Evolutionary conservation across 2,888 invertebrate genomes (phyloP).

Genomic region (Ormyrus thymus): DNA sequence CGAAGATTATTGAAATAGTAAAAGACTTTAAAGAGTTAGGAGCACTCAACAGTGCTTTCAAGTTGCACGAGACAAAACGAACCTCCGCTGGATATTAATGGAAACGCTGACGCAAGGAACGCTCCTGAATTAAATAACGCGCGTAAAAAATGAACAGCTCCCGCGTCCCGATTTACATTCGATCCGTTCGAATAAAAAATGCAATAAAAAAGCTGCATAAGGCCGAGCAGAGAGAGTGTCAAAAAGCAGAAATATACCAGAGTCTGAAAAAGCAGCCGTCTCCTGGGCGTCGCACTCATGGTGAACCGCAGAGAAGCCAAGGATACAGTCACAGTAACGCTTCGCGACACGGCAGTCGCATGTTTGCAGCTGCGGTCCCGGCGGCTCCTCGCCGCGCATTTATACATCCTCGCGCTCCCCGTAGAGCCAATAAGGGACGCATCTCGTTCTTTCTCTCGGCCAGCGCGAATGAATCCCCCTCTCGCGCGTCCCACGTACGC

Average conservation of each 20-base stretch:
- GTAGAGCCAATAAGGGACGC: conserved; percentile 25
- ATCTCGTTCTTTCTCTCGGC: conserved; percentile 9
- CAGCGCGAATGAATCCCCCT: background rate
- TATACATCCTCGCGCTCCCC: conserved; percentile 26
- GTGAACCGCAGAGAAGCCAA: background rate
- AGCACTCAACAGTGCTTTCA: too few relatives aligned
- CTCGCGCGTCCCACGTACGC: conserved; percentile 4
- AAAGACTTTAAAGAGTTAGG: too few relatives aligned
- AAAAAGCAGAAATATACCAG: conserved; percentile 17
- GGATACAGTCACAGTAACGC: background rate
- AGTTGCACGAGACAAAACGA: too few relatives aligned
- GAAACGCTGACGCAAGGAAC: too few relatives aligned
- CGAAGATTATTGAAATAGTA: too few relatives aligned
- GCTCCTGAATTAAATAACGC: too few relatives aligned
- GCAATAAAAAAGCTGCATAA: too few relatives aligned
- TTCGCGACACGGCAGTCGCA: background rate
- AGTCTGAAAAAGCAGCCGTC: conserved; percentile 12
- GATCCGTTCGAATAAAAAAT: too few relatives aligned
- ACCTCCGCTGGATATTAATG: too few relatives aligned
- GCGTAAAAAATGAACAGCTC: too few relatives aligned
- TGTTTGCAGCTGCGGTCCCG: conserved; percentile 18
- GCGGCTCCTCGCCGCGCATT: background rate
- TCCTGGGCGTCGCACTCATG: conserved; percentile 1
- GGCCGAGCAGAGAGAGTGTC: too few relatives aligned
- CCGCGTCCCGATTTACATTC: too few relatives aligned